phyloP scores from a whole-genome alignment of 2,113 vertebrate genomes.

The Stegastes partitus region DNA sequence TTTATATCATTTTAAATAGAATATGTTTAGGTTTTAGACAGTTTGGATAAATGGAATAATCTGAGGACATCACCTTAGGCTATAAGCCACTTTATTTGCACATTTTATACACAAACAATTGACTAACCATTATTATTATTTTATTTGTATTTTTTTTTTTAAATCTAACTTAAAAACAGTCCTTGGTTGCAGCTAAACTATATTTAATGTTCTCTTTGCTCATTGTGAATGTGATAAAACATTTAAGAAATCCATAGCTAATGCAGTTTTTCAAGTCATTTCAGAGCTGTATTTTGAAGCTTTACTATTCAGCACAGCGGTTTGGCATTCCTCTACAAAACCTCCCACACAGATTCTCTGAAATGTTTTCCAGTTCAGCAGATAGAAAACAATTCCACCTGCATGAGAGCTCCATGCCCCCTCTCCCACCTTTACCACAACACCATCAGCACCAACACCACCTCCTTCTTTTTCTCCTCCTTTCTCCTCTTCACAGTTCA shows the following conservation, averaged over 20 bases:
- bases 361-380: constrained; percentile 76
- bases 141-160: too few relatives aligned
- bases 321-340: constrained; percentile 56
- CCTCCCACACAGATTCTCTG: constrained; percentile 69
- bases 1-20: too few relatives aligned
- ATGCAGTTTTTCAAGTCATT: constrained; percentile 22
- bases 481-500: constrained; percentile 53
- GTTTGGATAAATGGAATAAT: too few relatives aligned
- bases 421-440: constrained; percentile 67
- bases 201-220: neutral
- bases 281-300: constrained; percentile 22
- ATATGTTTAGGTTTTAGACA: too few relatives aligned
- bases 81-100: too few relatives aligned
- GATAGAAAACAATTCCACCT: constrained; percentile 79
- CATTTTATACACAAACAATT: neutral
- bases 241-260: neutral
- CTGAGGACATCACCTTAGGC: too few relatives aligned
- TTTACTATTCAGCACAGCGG: constrained; percentile 42
- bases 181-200: neutral
- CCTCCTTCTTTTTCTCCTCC: constrained; percentile 22
- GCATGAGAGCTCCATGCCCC: constrained; percentile 65
- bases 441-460: constrained; percentile 30
- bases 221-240: neutral
- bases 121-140: too few relatives aligned
- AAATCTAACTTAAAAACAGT: neutral